A percentile compares a stretch with the other conserved stretches of the same genome.
phyloP scores from a whole-genome alignment of 2,888 invertebrate genomes.

The Pristionchus entomophagus region DNA sequence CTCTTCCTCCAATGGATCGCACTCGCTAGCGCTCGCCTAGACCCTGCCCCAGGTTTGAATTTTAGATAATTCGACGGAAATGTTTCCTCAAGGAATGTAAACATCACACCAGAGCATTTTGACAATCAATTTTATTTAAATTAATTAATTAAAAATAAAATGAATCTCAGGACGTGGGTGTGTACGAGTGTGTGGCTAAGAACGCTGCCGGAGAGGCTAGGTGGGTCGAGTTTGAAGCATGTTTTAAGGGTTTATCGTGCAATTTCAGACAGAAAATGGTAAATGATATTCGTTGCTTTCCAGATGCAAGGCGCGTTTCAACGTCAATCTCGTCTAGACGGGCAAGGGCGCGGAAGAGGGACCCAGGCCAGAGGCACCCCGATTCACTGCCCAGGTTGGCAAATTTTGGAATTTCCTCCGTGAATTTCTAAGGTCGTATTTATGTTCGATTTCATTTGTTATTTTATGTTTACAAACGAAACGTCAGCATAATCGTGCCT shows the following conservation, averaged over 20 bases:
- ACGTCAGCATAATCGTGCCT: too few species aligned
- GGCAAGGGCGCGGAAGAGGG: constrained; percentile 73
- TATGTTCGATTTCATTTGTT: too few species aligned
- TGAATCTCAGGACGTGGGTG: constrained; percentile 83
- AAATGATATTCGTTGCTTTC: constrained; percentile 45
- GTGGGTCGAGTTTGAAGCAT: too few species aligned
- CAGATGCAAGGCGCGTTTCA: constrained; percentile 88
- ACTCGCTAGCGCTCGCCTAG: constrained; percentile 89
- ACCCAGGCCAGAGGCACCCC: constrained; percentile 82
- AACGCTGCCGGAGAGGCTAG: constrained; percentile 90
- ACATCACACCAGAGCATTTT: too few species aligned
- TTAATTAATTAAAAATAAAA: not conserved
- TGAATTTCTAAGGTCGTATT: too few species aligned
- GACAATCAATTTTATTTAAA: too few species aligned
- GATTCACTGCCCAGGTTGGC: constrained; percentile 80
- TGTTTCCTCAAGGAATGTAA: too few species aligned
- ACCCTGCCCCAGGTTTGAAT: constrained; percentile 82
- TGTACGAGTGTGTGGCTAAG: constrained; percentile 92
- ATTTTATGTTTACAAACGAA: too few species aligned
- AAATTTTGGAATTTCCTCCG: too few species aligned
- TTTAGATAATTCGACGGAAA: too few species aligned
- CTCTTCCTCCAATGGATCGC: constrained; percentile 90
- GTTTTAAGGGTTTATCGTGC: too few species aligned
- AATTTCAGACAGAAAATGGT: too few species aligned
- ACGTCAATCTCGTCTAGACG: constrained; percentile 79